These are phyloP conservation scores for Podarcis muralis DNA, from an alignment of 2,113 vertebrate species.

Conservation along the genomic window DNA sequence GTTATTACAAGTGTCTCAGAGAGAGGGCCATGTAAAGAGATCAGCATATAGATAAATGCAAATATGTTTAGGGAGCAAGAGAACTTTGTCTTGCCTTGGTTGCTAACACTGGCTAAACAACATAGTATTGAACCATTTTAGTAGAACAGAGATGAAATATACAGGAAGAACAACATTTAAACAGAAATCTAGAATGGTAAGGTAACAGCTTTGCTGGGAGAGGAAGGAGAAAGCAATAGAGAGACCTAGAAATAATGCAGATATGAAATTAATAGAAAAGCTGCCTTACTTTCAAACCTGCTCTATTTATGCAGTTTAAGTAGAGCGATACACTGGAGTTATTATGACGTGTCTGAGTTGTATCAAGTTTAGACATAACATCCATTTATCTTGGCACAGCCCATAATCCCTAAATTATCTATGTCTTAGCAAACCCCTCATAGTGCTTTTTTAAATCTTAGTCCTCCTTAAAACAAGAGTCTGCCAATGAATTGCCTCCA, in stretches of 20 bases:
- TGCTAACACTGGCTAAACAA: background rate
- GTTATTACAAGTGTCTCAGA: background rate
- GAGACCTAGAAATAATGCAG: background rate
- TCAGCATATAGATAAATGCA: background rate
- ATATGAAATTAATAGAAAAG: background rate
- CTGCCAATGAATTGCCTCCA: conserved; percentile 43
- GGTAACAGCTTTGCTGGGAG: background rate
- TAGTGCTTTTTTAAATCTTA: conserved; percentile 28
- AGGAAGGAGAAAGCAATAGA: background rate
- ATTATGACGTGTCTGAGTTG: conserved; percentile 22
- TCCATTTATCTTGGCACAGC: conserved; percentile 57
- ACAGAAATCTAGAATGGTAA: background rate
- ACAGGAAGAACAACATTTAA: background rate
- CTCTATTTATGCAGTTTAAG: conserved; percentile 18
- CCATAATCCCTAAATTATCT: conserved; percentile 51
- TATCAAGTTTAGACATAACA: conserved; percentile 66
- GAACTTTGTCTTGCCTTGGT: background rate
- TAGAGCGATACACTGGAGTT: conserved; percentile 41
- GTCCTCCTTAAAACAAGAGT: conserved; percentile 56
- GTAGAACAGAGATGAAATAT: background rate
- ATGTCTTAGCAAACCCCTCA: conserved; percentile 43
- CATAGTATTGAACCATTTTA: background rate
- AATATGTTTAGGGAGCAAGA: background rate
- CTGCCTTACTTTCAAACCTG: background rate
- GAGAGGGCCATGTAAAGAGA: background rate